A percentile compares a stretch with the other conserved stretches of the same genome.
These are phyloP conservation scores for Phytoseiulus persimilis DNA, from an alignment of 2,888 invertebrate species.

Conservation along the genomic window DNA sequence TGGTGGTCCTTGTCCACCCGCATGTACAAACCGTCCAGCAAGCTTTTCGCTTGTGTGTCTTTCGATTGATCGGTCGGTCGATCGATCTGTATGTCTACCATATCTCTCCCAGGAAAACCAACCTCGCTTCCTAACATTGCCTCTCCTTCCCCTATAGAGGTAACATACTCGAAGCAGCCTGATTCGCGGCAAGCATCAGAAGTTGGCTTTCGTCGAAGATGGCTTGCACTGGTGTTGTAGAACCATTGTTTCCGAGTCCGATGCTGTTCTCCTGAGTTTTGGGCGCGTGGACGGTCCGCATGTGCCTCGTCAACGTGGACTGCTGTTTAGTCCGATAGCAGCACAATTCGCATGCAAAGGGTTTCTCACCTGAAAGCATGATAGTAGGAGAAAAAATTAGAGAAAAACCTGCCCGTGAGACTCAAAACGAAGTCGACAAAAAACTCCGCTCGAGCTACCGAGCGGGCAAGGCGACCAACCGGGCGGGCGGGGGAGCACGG, in stretches of 20 bases:
- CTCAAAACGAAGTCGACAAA: background rate
- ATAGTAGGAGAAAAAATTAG: background rate
- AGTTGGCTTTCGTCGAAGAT: conserved; percentile 30
- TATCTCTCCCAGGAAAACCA: background rate
- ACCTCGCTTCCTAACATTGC: background rate
- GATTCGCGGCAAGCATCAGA: conserved; percentile 34
- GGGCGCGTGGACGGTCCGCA: conserved; percentile 32
- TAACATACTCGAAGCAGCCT: conserved; percentile 34
- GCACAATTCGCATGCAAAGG: conserved; percentile 30
- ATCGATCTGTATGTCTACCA: background rate
- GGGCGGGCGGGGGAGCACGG: background rate
- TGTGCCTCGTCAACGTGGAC: conserved; percentile 34
- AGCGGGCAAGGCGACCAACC: background rate
- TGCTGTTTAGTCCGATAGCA: conserved; percentile 32
- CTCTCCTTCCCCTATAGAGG: background rate
- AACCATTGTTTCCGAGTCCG: conserved; percentile 7
- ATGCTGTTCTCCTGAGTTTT: conserved; percentile 28
- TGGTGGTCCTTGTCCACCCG: background rate
- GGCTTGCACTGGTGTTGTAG: background rate
- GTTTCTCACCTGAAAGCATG: conserved; percentile 26
- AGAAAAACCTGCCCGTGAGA: background rate
- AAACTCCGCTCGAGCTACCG: background rate
- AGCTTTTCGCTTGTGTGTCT: background rate
- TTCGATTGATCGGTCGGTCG: background rate
- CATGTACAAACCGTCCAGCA: background rate